Base-by-base conservation (phyloP, 35 echinoderm and acorn worm genomes). In the Ptychodera flava region DNA sequence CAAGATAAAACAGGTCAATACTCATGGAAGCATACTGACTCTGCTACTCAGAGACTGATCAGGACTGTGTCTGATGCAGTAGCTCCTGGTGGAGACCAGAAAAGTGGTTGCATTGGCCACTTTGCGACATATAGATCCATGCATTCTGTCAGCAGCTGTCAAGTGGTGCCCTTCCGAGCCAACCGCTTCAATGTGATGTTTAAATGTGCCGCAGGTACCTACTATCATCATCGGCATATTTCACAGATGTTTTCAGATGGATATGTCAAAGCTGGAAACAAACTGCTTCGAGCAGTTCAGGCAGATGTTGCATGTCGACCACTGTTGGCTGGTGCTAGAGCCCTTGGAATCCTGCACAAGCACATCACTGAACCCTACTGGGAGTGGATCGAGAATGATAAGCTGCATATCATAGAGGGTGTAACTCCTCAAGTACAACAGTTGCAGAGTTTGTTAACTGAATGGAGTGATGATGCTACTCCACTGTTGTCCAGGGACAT, bases 341-440 rank as follows among this genome's bases (percentile, higher is more conserved):
- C 87, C 22, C 80, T 88, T 38, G 87, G n/a, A n/a, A n/a, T n/a
- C n/a, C 79, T 88, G 0, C 87, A 88, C 31, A 88, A 88, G 36
- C 87, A 81, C 12, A 2, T 28, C 81, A 78, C 15, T 36, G 82
- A 31, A n/a, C 87, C 87, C 16, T 88, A 52, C 33, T 88, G 45
- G 76, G 78, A 88, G 15, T 38, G 36, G 34, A 36, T 33, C 1
- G 85, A 86, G 53, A 45, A n/a, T n/a, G 53, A 86, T 35, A 16
- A 86, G 1, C 16, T 86, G 28, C 85, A 86, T 45, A 86, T 86
- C 85, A 35, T 86, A 30, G 38, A n/a, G 10, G 22, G 76, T 35
- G 53, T 31, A 82, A 32, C 14, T 16, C 31, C 80, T 31, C 45
- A 64, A 64, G 31, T 82, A 82, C 28, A 82, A 34, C 12, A 16